Conservation (phyloP, 2,888 invertebrate genomes). For the Hermaeophaga mercurialis region DNA sequence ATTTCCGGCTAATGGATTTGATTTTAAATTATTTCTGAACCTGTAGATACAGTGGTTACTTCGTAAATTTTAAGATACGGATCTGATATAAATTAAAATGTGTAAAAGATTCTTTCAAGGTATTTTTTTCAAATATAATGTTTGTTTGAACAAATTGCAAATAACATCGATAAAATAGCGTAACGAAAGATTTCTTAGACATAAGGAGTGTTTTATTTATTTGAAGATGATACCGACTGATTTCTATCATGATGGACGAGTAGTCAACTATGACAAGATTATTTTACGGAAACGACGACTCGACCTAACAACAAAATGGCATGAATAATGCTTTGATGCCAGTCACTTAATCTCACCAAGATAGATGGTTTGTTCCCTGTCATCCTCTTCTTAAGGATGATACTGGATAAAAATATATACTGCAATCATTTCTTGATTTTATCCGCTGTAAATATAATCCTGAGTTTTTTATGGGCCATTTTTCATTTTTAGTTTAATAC, state of each 20-base stretch:
- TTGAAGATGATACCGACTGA: conserved; percentile 21
- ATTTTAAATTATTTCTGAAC: too few relatives aligned
- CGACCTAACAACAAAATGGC: conserved; percentile 26
- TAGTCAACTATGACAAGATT: conserved; percentile 24
- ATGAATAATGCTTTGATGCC: conserved; percentile 25
- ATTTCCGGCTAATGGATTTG: too few relatives aligned
- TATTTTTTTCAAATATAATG: too few relatives aligned
- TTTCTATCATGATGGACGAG: conserved; percentile 23
- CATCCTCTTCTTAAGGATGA: conserved; percentile 2
- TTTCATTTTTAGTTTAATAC: too few relatives aligned
- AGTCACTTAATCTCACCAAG: conserved; percentile 25
- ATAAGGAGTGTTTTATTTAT: conserved; percentile 21
- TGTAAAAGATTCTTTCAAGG: too few relatives aligned
- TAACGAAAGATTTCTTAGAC: too few relatives aligned
- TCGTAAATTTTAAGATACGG: too few relatives aligned
- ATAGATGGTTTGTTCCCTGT: conserved; percentile 17
- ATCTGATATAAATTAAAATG: too few relatives aligned
- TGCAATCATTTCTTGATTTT: neutral
- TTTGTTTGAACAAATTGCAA: too few relatives aligned
- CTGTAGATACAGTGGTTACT: too few relatives aligned
- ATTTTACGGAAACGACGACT: conserved; percentile 22
- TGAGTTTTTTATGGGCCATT: too few relatives aligned
- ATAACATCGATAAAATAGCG: too few relatives aligned
- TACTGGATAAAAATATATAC: neutral
- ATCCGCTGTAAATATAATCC: conserved; percentile 10